phyloP scores from a whole-genome alignment of 2,113 vertebrate species.

The Rhinichthys klamathensis region DNA sequence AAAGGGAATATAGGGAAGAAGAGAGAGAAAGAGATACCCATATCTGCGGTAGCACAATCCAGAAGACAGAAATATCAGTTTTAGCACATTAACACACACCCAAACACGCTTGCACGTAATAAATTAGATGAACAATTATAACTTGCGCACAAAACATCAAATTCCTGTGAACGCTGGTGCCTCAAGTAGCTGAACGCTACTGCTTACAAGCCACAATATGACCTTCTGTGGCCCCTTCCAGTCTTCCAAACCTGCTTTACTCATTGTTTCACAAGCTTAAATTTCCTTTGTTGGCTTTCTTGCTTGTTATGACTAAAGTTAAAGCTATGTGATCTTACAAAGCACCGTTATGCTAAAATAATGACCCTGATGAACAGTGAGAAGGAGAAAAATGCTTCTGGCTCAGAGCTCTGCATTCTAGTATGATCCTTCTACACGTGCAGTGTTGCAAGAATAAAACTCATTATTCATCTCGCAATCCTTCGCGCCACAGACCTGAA shows the following conservation, averaged over 20 bases:
- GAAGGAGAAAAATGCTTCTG: neutral
- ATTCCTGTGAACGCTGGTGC: constrained; percentile 33
- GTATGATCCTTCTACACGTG: neutral
- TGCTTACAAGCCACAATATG: constrained; percentile 26
- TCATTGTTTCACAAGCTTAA: constrained; percentile 14
- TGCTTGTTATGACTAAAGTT: neutral
- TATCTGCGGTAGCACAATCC: neutral
- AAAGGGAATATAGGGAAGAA: constrained; percentile 43
- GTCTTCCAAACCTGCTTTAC: constrained; percentile 2
- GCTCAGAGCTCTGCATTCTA: neutral
- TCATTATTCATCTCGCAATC: neutral
- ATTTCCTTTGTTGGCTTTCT: constrained; percentile 12
- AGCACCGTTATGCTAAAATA: constrained; percentile 13
- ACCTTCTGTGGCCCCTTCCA: constrained; percentile 13
- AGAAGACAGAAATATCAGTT: constrained; percentile 7
- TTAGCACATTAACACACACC: neutral
- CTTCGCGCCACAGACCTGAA: neutral
- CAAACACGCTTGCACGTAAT: constrained; percentile 1
- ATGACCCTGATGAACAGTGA: constrained; percentile 9
- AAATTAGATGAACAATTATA: constrained; percentile 35
- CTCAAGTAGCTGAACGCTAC: constrained; percentile 15
- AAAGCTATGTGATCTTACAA: constrained; percentile 12
- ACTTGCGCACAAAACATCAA: neutral
- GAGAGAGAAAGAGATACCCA: constrained; percentile 53
- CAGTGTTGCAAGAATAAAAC: constrained; percentile 6